Evolutionary conservation across 2,797 vertebrate genomes (phyloP), one percentile per base, ranked within the genome.

Genomic region (Lepus oiostolus): DNA sequence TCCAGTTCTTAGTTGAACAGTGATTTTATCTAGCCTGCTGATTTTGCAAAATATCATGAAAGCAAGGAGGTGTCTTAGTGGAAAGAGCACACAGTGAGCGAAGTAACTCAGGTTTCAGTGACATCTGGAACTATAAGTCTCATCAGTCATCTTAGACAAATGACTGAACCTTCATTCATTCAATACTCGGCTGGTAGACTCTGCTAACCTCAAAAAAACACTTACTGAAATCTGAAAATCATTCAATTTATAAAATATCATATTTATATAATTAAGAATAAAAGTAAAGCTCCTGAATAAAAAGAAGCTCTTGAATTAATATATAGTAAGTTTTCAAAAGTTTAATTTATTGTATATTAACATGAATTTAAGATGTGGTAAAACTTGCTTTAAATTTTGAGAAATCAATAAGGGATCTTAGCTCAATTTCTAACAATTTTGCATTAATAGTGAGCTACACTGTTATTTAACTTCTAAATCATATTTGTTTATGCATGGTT

Each of bases 381-480:
- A 62, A 11, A 90, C 82, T 63, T n/a, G 14, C 5, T 83, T 94
- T 67, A 35, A 12, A 91, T 93, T 92, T 42, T 77, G 84, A 70
- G 85, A 91, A 54, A 72, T 42, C 17, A 75, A 65, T 52, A 85
- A 76, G 38, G 9, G 16, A 11, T 70, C 82, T 85, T 28, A 94
- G 52, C 11, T 94, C 11, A 84, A 65, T 60, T 93, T 91, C 74
- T 65, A 80, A 84, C 47, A 67, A 38, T 82, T 38, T 85, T 28
- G 72, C 85, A 63, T 80, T 22, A 58, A 68, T 62, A 89, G 80
- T 60, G 5, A 77, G 30, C 11, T 72, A 65, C 21, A 42, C 21
- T 70, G n/a, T 63, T 79, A 85, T 38, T 42, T 85, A 68, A 68
- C 54, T 60, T 95, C 26, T 80, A 90, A 95, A 75, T 85, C 67